Base-by-base conservation (phyloP, 1,140 invertebrate species). In the Mya arenaria region DNA sequence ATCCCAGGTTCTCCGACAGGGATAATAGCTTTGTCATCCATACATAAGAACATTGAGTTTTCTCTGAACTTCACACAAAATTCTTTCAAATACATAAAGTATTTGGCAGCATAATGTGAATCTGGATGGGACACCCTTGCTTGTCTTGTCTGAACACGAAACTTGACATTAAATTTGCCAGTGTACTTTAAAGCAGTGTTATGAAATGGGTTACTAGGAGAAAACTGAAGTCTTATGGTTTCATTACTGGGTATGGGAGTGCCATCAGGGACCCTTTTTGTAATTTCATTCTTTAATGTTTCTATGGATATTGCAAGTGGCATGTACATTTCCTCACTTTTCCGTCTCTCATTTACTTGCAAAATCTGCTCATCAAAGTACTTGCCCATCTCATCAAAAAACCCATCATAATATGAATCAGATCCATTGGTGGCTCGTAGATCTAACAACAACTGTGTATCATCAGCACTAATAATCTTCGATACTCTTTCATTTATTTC, bases 1-100 rank as follows among this genome's bases (percentile, higher is more conserved):
- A 39, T 17, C 5, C 68, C 75, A 8, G 83, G 85, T 34, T 84
- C 68, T 28, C 84, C 79, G 4, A 85, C 69, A 13, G 74, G 82
- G 8, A 78, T 41, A 30, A 65, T 85, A 4, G 83, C 69, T 58
- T 86, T 86, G 62, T 86, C 84, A 83, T 86, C 83, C 10, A 85
- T 4, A 28, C 55, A 17, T 17, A 13, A 30, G 28, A 82, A 37
- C 2, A 68, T 2, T 34, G 71, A 4, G 39, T 66, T 15, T 1
- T 73, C 34, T 44, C 36, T 55, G n/a, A 56, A 52, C 32, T 73
- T 68, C 10, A 56, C 48, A 68, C 36, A 23, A 8, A 74, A 74
- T 44, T 75, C 71, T 62, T 72, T 74, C 62, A 84, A 32, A 60
- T 73, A 79, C 30, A 30, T 60, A n/a, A 32, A 83, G 8, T 2